phyloP scores from a whole-genome alignment of 2,113 vertebrate genomes.

The Progne subis region DNA sequence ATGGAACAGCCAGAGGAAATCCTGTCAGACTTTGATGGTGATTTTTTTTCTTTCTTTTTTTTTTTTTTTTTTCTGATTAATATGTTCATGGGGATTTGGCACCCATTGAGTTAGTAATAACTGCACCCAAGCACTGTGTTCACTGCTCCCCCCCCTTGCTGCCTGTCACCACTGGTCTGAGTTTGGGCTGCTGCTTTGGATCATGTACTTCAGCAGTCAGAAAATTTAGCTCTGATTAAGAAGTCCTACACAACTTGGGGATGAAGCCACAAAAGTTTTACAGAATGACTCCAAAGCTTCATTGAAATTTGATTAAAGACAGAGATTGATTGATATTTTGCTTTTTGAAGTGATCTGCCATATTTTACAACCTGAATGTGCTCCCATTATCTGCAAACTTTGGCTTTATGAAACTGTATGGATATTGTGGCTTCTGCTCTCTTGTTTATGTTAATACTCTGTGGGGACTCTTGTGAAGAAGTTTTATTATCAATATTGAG shows the following conservation, averaged over 20 bases:
- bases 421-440: not conserved
- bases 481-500: not conserved
- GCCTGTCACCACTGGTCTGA: not conserved
- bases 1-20: slow-evolving; percentile 35
- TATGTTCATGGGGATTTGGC: slow-evolving; percentile 29
- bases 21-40: slow-evolving; percentile 3
- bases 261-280: not conserved
- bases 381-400: not conserved
- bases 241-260: not conserved
- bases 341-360: not conserved
- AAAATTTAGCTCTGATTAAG: not conserved
- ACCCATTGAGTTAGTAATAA: not conserved
- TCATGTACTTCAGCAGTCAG: not conserved
- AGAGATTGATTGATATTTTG: not conserved
- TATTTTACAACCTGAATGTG: not conserved
- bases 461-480: not conserved
- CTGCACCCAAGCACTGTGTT: not conserved
- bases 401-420: not conserved
- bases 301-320: not conserved
- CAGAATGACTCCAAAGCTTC: not conserved
- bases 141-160: not conserved
- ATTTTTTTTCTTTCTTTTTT: not conserved
- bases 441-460: not conserved
- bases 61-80: not conserved
- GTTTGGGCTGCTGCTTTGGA: not conserved